Evolutionary conservation across 2,888 invertebrate species (phyloP), one percentile per base, ranked within the genome.

Genomic region (Parascotia fuliginaria): DNA sequence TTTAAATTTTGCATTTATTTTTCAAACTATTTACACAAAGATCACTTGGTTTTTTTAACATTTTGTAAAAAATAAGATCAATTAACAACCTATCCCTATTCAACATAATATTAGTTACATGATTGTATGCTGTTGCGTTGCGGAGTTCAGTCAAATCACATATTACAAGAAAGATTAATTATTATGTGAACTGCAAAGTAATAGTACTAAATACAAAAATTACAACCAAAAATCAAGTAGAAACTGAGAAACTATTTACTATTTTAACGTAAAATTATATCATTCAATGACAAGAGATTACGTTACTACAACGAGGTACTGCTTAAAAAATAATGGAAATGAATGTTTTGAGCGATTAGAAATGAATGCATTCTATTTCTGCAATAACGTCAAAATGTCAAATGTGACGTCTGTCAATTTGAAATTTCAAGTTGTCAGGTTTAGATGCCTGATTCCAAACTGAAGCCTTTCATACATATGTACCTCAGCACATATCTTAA

Each of bases 51-150:
- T 75, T 24, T 19, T 84, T 85, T 82, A 83, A 89, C 87, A 90
- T 83, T 83, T 83, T 79, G 79, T 79, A 83, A 83, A 79, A 49
- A 77, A 68, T 77, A 81, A 80, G 77, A 87, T 90, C 90, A 90
- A 89, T 91, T 90, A 91, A 92, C 91, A 90, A 79, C 91, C 91
- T 91, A 90, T 72, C 85, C 85, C 87, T 89, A 87, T 77, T 83
- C 85, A 84, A 86, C 83, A 82, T 73, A 74, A 73, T 73, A 75
- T 66, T 68, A 66, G 52, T n/a, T 59, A 81, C 77, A 82, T 73
- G n/a, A n/a, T n/a, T 74, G 75, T 73, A 71, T 71, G 69, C 60
- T 71, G 71, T 79, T 79, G 81, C 81, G 78, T 73, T 77, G 67
- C 76, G 89, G 91, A 90, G 90, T 89, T 92, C 89, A 91, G 91